Conservation (phyloP, 2,113 vertebrate genomes). For the Calypte anna region DNA sequence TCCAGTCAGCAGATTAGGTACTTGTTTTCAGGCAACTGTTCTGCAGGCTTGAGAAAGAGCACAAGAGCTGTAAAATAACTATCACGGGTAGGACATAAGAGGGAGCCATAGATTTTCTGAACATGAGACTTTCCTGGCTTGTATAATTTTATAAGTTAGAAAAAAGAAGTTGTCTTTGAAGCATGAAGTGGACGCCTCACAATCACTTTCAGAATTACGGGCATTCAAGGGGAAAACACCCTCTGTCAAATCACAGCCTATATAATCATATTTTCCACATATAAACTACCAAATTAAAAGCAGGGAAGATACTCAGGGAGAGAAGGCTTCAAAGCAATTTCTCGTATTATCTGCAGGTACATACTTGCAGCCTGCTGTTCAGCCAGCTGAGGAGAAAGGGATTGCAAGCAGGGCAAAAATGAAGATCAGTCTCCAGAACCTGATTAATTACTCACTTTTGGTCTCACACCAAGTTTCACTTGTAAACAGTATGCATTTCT, state of each 20-base stretch:
- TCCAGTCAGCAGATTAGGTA: neutral
- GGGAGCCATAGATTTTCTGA: neutral
- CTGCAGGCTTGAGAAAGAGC: neutral
- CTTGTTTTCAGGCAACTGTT: neutral
- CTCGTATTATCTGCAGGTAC: neutral
- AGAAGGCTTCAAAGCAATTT: neutral
- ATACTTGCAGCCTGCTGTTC: neutral
- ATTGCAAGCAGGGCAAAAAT: neutral
- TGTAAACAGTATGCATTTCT: neutral
- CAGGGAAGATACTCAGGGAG: neutral
- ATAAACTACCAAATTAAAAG: conserved; percentile 21
- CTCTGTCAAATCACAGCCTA: neutral
- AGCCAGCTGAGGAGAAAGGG: conserved; percentile 2
- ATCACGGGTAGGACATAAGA: neutral
- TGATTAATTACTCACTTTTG: neutral
- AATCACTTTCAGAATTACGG: neutral
- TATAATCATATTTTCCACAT: conserved; percentile 14
- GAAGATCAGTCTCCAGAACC: neutral
- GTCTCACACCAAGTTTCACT: neutral
- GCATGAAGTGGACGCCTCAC: neutral
- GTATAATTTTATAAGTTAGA: neutral
- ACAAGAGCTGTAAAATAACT: neutral
- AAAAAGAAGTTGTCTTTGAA: conserved; percentile 28
- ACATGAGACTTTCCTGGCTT: neutral
- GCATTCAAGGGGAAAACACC: conserved; percentile 2